Evolutionary conservation across 1,140 invertebrate species (phyloP).

Genomic region (Caenorhabditis inopinata): DNA sequence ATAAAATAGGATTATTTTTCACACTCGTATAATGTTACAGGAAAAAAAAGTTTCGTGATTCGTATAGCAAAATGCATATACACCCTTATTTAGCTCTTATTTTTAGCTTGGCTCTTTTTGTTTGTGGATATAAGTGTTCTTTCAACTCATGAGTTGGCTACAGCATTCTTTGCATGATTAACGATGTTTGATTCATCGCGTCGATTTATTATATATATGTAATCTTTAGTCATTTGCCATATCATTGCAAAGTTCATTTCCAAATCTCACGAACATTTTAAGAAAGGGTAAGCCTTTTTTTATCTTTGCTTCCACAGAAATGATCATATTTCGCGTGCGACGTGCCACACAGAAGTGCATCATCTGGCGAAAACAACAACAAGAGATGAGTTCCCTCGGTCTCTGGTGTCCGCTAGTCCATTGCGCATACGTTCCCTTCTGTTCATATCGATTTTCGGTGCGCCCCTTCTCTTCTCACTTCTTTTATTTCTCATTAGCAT

Average conservation of each 20-base stretch:
- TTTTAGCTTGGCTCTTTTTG: not conserved
- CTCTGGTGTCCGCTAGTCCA: not conserved
- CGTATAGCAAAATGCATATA: too few relatives aligned
- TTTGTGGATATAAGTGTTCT: too few relatives aligned
- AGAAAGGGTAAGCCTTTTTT: not conserved
- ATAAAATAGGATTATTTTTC: not conserved
- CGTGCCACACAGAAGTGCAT: not conserved
- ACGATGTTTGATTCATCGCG: too few relatives aligned
- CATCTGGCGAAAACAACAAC: not conserved
- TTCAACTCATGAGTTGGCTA: too few relatives aligned
- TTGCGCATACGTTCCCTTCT: not conserved
- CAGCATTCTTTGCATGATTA: too few relatives aligned
- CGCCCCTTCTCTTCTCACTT: not conserved
- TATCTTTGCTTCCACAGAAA: not conserved
- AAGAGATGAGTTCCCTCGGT: not conserved
- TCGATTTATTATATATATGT: too few relatives aligned
- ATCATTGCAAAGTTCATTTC: slow-evolving; percentile 1
- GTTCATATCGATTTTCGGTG: not conserved
- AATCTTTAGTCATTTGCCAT: not conserved
- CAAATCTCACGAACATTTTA: not conserved
- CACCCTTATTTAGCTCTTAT: too few relatives aligned
- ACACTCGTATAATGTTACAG: not conserved
- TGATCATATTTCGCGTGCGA: not conserved
- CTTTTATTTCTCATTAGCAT: not conserved
- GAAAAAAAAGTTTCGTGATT: too few relatives aligned